Evolutionary conservation across 1,140 invertebrate genomes (phyloP), one percentile per base, ranked within the genome.

Genomic region (Tetragonula clypearis): DNA sequence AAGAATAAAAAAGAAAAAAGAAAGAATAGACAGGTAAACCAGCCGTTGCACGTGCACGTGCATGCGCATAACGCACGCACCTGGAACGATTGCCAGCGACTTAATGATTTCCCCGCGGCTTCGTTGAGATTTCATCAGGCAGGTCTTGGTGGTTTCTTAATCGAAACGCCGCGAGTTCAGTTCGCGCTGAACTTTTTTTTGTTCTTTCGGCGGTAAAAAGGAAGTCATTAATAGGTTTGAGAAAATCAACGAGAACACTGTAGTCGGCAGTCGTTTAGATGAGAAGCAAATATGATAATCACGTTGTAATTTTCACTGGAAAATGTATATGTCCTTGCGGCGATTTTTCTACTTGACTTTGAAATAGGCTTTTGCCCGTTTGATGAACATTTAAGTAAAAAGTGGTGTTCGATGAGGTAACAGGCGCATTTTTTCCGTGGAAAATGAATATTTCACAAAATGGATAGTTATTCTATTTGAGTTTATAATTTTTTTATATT

Each of bases 101-200:
- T 62, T 85, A 87, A 88, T 79, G 87, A 88, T 88, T 87, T 85
- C 79, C 72, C 82, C 76, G 58, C 68, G 77, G 55, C 72, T 79
- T 71, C 62, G 53, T 55, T n/a, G 68, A 62, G 86, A 85, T 85
- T 88, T 88, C 82, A 88, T 88, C 87, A 82, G 75, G 55, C 86
- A 71, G 65, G 35, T n/a, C 23, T 49, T 35, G 35, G 30, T n/a
- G 35, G 78, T 88, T 88, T 87, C 87, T 78, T 85, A 88, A 88
- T 82, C 86, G 74, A 79, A 78, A 26, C 56, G 21, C 60, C 71
- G 58, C 69, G 71, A 17, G 14, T 17, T 19, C 9, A n/a, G 14
- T 49, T 62, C 35, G 55, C 55, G 17, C 41, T 8, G 41, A 49
- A 49, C 41, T 6, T 6, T 49, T 72, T 4, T 41, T 75, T 35